A percentile compares a stretch with the other conserved stretches of the same genome.
phyloP scores from a whole-genome alignment of 2,888 invertebrate genomes.

The Latheticus oryzae region DNA sequence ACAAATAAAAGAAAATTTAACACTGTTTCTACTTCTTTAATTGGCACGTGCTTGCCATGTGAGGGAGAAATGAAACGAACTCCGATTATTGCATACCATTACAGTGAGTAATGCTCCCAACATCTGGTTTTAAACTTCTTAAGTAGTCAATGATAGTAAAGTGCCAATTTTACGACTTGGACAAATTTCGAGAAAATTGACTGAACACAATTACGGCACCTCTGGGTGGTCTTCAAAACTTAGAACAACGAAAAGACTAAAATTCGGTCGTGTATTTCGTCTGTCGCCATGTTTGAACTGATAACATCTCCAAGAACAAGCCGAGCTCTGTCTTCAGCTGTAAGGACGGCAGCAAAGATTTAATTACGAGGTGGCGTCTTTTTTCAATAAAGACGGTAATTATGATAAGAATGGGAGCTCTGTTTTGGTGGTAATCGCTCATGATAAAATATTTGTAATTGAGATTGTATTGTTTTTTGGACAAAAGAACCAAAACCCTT shows the following conservation, averaged over 20 bases:
- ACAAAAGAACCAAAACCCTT: no score
- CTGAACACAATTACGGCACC: conserved; percentile 47
- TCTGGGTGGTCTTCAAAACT: conserved; percentile 46
- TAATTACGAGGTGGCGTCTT: conserved; percentile 48
- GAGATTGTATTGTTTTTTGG: no score
- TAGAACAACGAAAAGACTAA: no score
- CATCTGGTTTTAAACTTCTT: conserved; percentile 59
- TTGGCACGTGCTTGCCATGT: conserved; percentile 44
- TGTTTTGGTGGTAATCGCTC: no score
- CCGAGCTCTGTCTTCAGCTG: conserved; percentile 44
- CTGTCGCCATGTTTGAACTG: conserved; percentile 39
- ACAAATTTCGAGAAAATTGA: conserved; percentile 33
- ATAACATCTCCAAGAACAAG: conserved; percentile 48
- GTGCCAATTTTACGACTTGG: conserved; percentile 57
- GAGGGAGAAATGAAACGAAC: conserved; percentile 39
- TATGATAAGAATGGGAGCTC: conserved; percentile 54
- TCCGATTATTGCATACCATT: conserved; percentile 44
- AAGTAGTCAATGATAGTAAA: conserved; percentile 53
- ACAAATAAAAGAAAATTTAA: no score
- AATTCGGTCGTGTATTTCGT: conserved; percentile 8
- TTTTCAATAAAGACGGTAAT: conserved; percentile 45
- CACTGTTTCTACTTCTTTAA: no score
- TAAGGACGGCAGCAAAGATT: conserved; percentile 47
- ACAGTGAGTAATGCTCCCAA: conserved; percentile 40
- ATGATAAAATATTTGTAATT: conserved; percentile 53